These are phyloP conservation scores for Nomia melanderi DNA, from an alignment of 1,140 invertebrate species.

Conservation along the genomic window DNA sequence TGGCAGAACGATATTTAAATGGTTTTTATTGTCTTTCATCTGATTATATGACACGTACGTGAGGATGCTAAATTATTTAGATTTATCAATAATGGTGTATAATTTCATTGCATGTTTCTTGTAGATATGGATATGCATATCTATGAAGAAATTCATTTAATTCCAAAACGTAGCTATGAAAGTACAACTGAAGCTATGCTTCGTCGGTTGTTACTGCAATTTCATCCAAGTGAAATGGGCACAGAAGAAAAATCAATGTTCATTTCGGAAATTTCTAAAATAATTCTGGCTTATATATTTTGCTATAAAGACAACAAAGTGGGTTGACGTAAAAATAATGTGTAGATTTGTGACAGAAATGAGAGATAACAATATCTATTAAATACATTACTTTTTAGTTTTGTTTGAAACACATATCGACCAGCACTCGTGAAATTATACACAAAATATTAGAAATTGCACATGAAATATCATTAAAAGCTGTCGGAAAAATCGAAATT, in stretches of 20 bases:
- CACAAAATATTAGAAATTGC: conserved; percentile 36
- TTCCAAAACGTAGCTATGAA: neutral
- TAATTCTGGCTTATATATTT: conserved; percentile 39
- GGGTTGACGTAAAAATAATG: neutral
- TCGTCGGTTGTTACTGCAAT: conserved; percentile 16
- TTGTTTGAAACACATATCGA: conserved; percentile 20
- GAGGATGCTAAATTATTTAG: neutral
- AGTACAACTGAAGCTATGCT: neutral
- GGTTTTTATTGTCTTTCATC: conserved; percentile 43
- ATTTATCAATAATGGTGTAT: neutral
- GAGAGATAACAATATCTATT: neutral
- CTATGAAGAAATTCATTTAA: conserved; percentile 10
- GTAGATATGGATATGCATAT: conserved; percentile 36
- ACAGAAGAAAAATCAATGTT: conserved; percentile 23
- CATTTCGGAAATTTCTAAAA: conserved; percentile 27
- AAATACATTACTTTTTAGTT: conserved; percentile 11
- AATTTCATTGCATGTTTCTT: neutral
- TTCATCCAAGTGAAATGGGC: conserved; percentile 18
- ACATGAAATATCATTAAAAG: conserved; percentile 25
- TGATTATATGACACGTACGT: conserved; percentile 37
- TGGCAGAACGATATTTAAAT: conserved; percentile 44
- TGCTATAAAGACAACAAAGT: conserved; percentile 18
- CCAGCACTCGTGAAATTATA: conserved; percentile 3
- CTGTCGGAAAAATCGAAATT: conserved; percentile 18
- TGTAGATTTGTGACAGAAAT: neutral